Evolutionary conservation across 2,113 vertebrate species (phyloP).

Genomic region (Cinclus mexicanus): DNA sequence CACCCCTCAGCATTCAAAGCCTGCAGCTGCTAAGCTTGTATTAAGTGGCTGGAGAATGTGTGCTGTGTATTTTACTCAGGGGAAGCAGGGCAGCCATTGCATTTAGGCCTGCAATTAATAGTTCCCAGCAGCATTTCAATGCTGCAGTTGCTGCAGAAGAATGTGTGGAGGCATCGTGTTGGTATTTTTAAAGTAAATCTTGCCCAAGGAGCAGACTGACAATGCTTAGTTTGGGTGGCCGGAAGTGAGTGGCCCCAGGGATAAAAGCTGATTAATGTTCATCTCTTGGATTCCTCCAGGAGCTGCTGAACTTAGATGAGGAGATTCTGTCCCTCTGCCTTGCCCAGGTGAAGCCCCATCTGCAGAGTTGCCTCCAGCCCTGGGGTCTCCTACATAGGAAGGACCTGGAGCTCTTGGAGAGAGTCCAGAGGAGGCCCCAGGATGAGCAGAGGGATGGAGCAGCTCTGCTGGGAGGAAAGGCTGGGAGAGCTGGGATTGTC

Average conservation of each 20-base stretch:
- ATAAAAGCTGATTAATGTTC: constrained; percentile 6
- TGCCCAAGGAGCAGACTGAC: constrained; percentile 13
- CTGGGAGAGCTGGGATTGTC: neutral
- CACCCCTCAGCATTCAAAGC: neutral
- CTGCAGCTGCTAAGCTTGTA: constrained; percentile 60
- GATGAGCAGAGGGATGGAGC: neutral
- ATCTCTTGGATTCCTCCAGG: neutral
- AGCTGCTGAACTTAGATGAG: neutral
- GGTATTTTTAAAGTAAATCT: constrained; percentile 70
- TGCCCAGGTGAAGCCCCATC: neutral
- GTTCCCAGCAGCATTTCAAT: neutral
- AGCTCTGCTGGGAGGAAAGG: neutral
- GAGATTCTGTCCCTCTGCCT: neutral
- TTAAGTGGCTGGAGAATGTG: constrained; percentile 49
- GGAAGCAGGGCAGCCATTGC: neutral
- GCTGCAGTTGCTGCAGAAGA: constrained; percentile 36
- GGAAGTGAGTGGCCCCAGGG: neutral
- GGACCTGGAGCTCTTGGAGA: neutral
- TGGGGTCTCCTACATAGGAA: too few species aligned
- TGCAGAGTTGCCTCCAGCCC: neutral
- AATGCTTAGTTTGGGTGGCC: neutral
- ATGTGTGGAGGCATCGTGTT: constrained; percentile 55
- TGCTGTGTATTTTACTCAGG: neutral
- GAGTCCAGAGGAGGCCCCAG: neutral
- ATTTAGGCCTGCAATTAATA: neutral